Evolutionary conservation across 2,797 vertebrate species (phyloP).

Genomic region (Phylloscopus collybita): DNA sequence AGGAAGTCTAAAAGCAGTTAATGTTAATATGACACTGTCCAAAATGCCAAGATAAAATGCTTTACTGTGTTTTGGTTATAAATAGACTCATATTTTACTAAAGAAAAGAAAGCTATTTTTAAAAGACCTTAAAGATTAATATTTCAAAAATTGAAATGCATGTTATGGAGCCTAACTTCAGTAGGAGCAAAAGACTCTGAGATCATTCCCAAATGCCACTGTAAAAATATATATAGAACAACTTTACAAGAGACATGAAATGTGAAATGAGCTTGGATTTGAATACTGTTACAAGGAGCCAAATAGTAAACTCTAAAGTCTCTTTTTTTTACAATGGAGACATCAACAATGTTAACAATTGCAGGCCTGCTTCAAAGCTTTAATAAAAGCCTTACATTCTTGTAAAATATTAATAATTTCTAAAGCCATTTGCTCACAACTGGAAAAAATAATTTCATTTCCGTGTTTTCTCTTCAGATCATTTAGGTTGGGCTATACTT

Average conservation of each 20-base stretch:
- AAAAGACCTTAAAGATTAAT: background rate
- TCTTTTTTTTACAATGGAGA: background rate
- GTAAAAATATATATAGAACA: background rate
- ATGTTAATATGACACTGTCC: background rate
- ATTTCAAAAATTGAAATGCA: background rate
- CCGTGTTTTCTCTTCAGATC: constrained; percentile 28
- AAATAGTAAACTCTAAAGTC: background rate
- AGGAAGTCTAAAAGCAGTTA: background rate
- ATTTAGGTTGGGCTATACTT: constrained; percentile 38
- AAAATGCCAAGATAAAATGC: background rate
- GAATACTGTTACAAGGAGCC: background rate
- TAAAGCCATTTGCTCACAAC: constrained; percentile 21
- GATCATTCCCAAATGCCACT: background rate
- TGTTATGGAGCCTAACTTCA: background rate
- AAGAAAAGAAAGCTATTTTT: background rate
- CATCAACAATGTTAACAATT: background rate
- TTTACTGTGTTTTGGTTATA: background rate
- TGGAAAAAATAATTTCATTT: constrained; percentile 41
- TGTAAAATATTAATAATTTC: constrained; percentile 22
- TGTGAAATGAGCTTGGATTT: background rate
- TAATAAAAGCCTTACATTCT: background rate
- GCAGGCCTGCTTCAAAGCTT: background rate
- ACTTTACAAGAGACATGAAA: background rate
- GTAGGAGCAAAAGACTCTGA: background rate
- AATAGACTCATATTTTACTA: background rate